phyloP scores from a whole-genome alignment of 2,113 vertebrate species.

The Dendrocopos noguchii region DNA sequence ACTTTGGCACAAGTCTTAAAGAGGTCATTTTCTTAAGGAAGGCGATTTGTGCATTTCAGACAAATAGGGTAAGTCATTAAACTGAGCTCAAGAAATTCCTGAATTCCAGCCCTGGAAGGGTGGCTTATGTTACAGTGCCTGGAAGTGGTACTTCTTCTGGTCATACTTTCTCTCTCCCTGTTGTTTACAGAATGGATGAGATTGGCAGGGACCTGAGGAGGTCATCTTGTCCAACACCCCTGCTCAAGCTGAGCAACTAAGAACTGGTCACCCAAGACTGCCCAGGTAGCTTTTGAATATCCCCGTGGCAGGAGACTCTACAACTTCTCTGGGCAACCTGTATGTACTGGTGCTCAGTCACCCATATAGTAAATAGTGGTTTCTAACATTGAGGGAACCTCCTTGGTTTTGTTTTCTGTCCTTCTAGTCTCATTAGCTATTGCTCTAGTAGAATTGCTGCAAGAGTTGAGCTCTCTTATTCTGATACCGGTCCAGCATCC shows the following conservation, averaged over 20 bases:
- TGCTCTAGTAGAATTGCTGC: background rate
- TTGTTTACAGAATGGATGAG: background rate
- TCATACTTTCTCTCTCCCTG: background rate
- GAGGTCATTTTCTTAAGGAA: background rate
- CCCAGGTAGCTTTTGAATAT: background rate
- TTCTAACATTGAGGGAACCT: background rate
- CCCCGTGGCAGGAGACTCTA: rapidly evolving
- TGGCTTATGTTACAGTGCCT: background rate
- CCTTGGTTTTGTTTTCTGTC: background rate
- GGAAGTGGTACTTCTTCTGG: background rate
- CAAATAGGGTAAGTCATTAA: background rate
- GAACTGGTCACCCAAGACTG: background rate
- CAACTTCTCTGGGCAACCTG: rapidly evolving
- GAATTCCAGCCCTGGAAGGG: background rate
- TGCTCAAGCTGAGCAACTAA: background rate
- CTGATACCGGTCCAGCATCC: background rate
- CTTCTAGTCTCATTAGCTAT: background rate
- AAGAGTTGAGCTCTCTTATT: background rate
- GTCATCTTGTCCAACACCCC: background rate
- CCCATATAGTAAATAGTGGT: background rate
- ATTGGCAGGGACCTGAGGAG: background rate
- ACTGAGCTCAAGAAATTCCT: background rate
- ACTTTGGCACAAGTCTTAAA: background rate
- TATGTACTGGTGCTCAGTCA: background rate
- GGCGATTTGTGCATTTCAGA: background rate